Evolutionary conservation across 2,113 vertebrate genomes (phyloP).

Genomic region (Procapra przewalskii): DNA sequence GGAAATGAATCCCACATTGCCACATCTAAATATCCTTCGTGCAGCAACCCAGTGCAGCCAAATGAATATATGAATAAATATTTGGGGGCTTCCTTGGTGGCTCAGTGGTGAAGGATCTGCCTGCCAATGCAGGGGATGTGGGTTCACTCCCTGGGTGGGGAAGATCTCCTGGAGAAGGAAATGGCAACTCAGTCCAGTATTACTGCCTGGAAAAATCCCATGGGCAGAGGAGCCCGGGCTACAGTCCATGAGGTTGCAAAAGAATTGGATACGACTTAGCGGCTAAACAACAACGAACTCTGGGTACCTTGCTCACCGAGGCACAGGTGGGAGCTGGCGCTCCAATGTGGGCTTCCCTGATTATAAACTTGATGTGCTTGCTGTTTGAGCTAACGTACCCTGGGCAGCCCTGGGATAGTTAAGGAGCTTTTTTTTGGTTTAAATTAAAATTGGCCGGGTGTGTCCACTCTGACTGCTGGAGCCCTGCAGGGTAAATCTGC

Average conservation of each 20-base stretch:
- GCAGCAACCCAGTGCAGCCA: background rate
- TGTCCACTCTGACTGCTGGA: background rate
- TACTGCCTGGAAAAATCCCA: background rate
- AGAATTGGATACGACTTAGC: background rate
- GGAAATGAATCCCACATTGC: background rate
- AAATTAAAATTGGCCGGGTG: background rate
- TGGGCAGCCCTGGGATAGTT: background rate
- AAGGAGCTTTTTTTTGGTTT: background rate
- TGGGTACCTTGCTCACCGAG: background rate
- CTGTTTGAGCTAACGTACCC: background rate
- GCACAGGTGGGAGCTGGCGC: background rate
- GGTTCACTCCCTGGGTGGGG: background rate
- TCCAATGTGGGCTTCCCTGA: background rate
- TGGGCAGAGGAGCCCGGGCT: background rate
- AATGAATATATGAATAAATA: background rate
- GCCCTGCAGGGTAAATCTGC: background rate
- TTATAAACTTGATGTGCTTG: background rate
- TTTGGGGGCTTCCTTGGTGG: background rate
- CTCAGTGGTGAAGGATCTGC: background rate
- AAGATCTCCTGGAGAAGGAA: background rate
- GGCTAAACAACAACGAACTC: background rate
- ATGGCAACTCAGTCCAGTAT: background rate
- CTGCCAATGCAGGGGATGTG: background rate
- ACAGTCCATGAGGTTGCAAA: background rate
- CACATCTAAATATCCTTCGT: fast-evolving